Conservation (phyloP, 2,797 vertebrate genomes). For the Clarias fuscus region DNA sequence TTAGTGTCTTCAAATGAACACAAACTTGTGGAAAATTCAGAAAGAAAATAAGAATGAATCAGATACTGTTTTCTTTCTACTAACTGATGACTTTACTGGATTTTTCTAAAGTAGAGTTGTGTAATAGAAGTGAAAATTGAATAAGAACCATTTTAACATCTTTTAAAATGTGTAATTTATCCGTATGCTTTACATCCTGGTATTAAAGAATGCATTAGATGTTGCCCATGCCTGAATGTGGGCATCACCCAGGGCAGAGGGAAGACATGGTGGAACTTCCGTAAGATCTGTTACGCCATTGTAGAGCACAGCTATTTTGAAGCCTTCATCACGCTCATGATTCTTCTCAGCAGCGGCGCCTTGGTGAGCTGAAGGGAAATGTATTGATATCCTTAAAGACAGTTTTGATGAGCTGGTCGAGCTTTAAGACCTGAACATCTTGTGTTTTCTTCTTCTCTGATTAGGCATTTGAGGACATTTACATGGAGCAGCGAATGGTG, state of each 20-base stretch:
- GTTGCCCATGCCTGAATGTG: constrained; percentile 82
- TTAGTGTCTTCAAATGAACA: background rate
- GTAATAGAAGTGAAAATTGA: too few species aligned
- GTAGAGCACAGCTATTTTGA: constrained; percentile 96
- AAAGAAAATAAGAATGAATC: too few species aligned
- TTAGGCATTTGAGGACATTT: constrained; percentile 95
- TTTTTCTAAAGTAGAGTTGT: too few species aligned
- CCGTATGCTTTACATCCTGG: background rate
- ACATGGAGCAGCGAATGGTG: constrained; percentile 82
- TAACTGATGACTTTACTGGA: too few species aligned
- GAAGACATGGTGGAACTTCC: constrained; percentile 83
- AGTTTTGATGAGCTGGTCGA: background rate
- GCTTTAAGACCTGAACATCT: background rate
- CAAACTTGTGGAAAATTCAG: too few species aligned
- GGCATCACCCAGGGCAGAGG: constrained; percentile 78
- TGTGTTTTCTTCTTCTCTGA: background rate
- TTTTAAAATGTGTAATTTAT: background rate
- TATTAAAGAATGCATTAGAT: constrained; percentile 80
- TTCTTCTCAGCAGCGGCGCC: constrained; percentile 92
- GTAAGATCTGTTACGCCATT: constrained; percentile 84
- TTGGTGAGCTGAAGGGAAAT: constrained; percentile 73
- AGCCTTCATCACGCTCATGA: constrained; percentile 98
- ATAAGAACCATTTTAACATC: too few species aligned
- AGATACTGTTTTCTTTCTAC: too few species aligned
- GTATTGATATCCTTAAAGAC: background rate